Conservation (phyloP, 2,888 invertebrate species). For the Apamea monoglypha region DNA sequence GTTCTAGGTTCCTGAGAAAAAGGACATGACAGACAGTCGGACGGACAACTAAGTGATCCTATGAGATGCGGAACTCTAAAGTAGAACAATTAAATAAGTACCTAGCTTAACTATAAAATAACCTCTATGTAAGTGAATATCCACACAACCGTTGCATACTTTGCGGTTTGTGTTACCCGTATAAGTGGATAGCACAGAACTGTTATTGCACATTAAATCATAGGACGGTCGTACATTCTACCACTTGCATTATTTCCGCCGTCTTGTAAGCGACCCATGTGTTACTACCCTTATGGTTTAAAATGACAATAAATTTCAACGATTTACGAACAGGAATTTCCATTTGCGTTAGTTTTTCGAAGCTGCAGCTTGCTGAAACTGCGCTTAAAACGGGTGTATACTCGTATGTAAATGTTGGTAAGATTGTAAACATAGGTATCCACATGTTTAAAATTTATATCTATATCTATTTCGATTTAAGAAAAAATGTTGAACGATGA, state of each 20-base stretch:
- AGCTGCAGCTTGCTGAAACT: background rate
- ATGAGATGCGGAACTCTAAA: too few species aligned
- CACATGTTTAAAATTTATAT: too few species aligned
- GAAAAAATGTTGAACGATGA: background rate
- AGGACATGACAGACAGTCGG: too few species aligned
- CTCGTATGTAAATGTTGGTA: background rate
- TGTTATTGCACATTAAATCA: conserved; percentile 64
- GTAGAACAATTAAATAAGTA: conserved; percentile 6
- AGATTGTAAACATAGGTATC: background rate
- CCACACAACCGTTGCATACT: conserved; percentile 47
- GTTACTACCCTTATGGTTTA: conserved; percentile 57
- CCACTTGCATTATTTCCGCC: conserved; percentile 54
- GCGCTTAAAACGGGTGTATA: background rate
- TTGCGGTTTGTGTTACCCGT: conserved; percentile 47
- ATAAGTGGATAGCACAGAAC: conserved; percentile 50
- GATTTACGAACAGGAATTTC: conserved; percentile 49
- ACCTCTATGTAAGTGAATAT: conserved; percentile 18
- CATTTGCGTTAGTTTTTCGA: conserved; percentile 24
- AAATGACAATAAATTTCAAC: conserved; percentile 55
- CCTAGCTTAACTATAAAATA: conserved; percentile 17
- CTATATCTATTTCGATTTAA: background rate
- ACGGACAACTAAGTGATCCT: too few species aligned
- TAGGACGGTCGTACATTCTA: conserved; percentile 44
- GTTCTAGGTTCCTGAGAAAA: too few species aligned
- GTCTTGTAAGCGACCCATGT: conserved; percentile 60